Evolutionary conservation across 2,797 vertebrate species (phyloP).

Genomic region (Chrosomus eos): DNA sequence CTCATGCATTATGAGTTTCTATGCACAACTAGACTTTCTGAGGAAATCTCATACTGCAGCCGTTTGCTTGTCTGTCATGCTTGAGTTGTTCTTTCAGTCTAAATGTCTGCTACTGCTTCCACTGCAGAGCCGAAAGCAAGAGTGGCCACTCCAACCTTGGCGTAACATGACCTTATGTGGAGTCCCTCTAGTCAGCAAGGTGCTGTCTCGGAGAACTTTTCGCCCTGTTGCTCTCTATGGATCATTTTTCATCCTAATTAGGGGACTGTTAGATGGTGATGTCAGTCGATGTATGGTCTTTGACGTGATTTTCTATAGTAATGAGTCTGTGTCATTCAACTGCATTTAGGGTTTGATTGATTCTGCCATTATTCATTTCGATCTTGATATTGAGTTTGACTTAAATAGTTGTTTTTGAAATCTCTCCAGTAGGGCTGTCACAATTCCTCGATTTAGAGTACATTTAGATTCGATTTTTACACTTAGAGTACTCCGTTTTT

Average conservation of each 20-base stretch:
- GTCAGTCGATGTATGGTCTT: constrained; percentile 16
- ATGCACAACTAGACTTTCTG: constrained; percentile 13
- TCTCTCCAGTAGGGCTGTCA: neutral
- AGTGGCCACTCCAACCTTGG: constrained; percentile 9
- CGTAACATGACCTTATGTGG: constrained; percentile 38
- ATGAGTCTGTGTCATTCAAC: neutral
- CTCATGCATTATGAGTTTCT: neutral
- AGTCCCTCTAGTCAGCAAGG: constrained; percentile 25
- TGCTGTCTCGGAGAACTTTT: constrained; percentile 17
- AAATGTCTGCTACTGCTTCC: neutral
- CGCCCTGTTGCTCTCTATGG: constrained; percentile 17
- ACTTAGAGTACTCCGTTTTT: neutral
- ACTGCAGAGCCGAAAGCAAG: constrained; percentile 4
- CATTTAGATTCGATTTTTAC: too few species aligned
- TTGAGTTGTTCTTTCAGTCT: constrained; percentile 34
- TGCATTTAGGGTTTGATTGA: neutral
- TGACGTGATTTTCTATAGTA: constrained; percentile 1
- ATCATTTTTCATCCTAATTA: constrained; percentile 40
- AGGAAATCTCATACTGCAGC: constrained; percentile 6
- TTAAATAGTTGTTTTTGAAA: neutral
- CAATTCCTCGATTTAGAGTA: neutral
- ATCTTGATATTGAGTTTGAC: neutral
- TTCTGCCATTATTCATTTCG: neutral
- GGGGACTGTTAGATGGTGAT: constrained; percentile 23
- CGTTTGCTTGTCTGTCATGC: constrained; percentile 15